Evolutionary conservation across 2,797 vertebrate species (phyloP).

Genomic region (Macropodus opercularis): DNA sequence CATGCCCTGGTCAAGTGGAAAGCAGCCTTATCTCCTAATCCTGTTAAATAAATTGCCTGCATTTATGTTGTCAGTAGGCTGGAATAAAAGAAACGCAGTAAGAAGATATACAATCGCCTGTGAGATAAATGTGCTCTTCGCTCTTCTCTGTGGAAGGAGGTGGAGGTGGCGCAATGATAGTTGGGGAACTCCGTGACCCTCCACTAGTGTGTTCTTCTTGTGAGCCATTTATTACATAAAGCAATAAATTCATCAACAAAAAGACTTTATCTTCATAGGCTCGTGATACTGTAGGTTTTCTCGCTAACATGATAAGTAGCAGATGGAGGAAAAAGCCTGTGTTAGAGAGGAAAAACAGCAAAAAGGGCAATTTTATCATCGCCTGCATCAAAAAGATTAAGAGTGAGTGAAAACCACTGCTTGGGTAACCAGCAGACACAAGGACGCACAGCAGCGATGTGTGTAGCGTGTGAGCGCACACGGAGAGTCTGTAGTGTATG

Average conservation of each 20-base stretch:
- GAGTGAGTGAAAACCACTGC: slow-evolving; percentile 29
- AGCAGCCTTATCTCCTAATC: slow-evolving; percentile 74
- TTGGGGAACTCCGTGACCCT: slow-evolving; percentile 42
- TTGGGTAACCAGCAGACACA: slow-evolving; percentile 6
- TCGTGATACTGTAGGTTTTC: slow-evolving; percentile 38
- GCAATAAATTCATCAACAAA: slow-evolving; percentile 39
- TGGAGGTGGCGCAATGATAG: slow-evolving; percentile 54
- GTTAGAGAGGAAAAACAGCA: slow-evolving; percentile 17
- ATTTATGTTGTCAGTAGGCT: slow-evolving; percentile 72
- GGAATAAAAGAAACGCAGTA: slow-evolving; percentile 50
- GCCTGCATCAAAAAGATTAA: slow-evolving; percentile 33
- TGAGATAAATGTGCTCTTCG: slow-evolving; percentile 63
- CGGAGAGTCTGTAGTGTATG: neutral
- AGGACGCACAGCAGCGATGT: slow-evolving; percentile 10
- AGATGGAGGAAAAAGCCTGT: slow-evolving; percentile 30
- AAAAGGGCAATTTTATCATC: slow-evolving; percentile 51
- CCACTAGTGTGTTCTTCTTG: slow-evolving; percentile 39
- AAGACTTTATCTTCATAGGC: slow-evolving; percentile 45
- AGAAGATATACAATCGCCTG: slow-evolving; percentile 48
- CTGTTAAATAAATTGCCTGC: slow-evolving; percentile 73
- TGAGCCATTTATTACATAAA: slow-evolving; percentile 51
- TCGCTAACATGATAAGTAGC: slow-evolving; percentile 38
- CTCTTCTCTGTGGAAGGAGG: slow-evolving; percentile 39
- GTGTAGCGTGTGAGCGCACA: slow-evolving; percentile 1
- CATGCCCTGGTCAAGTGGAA: slow-evolving; percentile 61